These are phyloP conservation scores for Parapristionchus giblindavisi DNA, from an alignment of 2,888 invertebrate genomes.

Conservation along the genomic window DNA sequence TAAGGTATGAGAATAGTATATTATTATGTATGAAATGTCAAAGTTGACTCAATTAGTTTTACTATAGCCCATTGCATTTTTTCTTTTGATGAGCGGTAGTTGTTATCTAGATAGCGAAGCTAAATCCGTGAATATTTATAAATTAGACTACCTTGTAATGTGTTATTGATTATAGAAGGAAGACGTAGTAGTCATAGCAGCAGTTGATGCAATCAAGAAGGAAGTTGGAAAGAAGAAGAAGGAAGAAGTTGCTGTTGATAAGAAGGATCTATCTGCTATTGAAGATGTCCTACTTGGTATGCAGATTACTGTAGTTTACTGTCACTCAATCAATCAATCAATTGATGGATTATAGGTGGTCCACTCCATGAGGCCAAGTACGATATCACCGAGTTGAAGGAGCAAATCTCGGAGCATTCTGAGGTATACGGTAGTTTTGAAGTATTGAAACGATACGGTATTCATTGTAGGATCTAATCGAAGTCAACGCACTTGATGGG, in stretches of 20 bases:
- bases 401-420: conserved; percentile 65
- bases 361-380: conserved; percentile 61
- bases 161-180: background rate
- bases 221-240: conserved; percentile 30
- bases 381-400: conserved; percentile 62
- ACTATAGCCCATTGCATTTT: background rate
- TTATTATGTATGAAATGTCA: background rate
- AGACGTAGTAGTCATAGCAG: conserved; percentile 15
- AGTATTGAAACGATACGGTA: background rate
- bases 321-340: background rate
- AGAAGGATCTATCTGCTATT: conserved; percentile 54
- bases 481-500: conserved; percentile 56
- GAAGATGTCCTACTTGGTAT: conserved; percentile 42
- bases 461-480: conserved; percentile 55
- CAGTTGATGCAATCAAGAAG: conserved; percentile 17
- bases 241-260: conserved; percentile 45
- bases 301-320: background rate
- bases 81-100: background rate
- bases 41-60: background rate
- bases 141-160: background rate
- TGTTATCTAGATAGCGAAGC: background rate
- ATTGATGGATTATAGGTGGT: conserved; percentile 43
- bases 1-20: conserved; percentile 1
- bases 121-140: background rate
- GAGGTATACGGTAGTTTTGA: conserved; percentile 43